Evolutionary conservation across 1,140 invertebrate genomes (phyloP), one percentile per base, ranked within the genome.

Genomic region (Apis laboriosa): DNA sequence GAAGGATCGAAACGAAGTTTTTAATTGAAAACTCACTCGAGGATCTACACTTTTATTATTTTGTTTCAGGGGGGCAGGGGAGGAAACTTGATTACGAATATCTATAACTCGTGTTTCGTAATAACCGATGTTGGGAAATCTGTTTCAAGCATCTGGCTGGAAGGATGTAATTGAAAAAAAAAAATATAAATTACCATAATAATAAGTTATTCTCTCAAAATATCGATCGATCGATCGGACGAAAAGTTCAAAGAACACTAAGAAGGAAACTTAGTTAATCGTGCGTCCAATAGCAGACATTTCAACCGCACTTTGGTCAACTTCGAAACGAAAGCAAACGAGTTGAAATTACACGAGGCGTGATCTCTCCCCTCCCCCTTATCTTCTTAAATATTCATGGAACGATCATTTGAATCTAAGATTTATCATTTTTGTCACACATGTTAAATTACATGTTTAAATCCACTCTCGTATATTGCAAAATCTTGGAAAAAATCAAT

Each of bases 221-320:
- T n/a, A 8, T n/a, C 5, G 11, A n/a, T 1, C 5, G 11, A n/a
- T 1, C 11, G 13, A 11, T 2, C 2, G 21, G 0, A 21, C 2
- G 19, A 49, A 68, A n/a, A 49, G 34, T 49, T 49, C 19, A 17
- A 5, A 12, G 66, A 67, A n/a, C 34, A 13, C 15, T 8, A 21
- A 15, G 49, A 21, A 15, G 67, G 34, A 70, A 53, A 53, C n/a
- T 70, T 53, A 24, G 51, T 70, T 70, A 17, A 53, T 51, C 49
- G 9, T 9, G 49, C 13, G 1, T 21, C 11, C 34, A 19, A 67
- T 68, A 68, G n/a, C n/a, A 15, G 51, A 51, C 21, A 43, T 43
- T 21, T 12, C 15, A 51, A 51, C 21, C 13, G 9, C 49, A 21
- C 9, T 1, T 24, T 4, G 21, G 12, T 49, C 34, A 12, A 43